phyloP scores from a whole-genome alignment of 2,113 vertebrate genomes.

The Ceuthmochares aereus region DNA sequence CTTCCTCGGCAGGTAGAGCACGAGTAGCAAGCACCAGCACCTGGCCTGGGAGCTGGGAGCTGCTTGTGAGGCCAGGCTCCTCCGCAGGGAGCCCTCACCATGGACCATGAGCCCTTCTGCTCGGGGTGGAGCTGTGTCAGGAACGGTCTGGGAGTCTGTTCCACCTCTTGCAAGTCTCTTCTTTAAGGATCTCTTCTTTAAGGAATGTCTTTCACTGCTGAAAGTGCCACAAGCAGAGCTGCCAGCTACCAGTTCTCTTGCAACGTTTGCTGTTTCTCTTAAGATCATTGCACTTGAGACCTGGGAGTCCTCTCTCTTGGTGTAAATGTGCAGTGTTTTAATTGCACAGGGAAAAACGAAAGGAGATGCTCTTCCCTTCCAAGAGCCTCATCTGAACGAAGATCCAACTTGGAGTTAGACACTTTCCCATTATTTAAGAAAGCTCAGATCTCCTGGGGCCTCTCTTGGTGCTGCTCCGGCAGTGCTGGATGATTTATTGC shows the following conservation, averaged over 20 bases:
- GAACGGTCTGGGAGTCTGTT: neutral
- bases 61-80: neutral
- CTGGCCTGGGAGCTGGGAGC: neutral
- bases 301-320: neutral
- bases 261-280: neutral
- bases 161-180: conserved; percentile 8
- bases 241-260: neutral
- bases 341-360: neutral
- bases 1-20: conserved; percentile 11
- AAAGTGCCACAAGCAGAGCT: neutral
- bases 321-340: neutral
- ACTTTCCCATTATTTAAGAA: neutral
- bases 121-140: neutral
- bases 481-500: neutral
- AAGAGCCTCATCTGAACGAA: neutral
- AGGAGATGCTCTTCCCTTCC: neutral
- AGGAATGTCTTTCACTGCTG: conserved; percentile 23
- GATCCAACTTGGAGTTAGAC: neutral
- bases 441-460: neutral
- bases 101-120: neutral
- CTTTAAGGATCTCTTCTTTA: neutral
- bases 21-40: conserved; percentile 2
- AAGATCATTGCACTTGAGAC: neutral
- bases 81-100: neutral
- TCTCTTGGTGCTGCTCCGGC: neutral